phyloP scores from a whole-genome alignment of 1,140 invertebrate species.

The Halotydeus destructor region DNA sequence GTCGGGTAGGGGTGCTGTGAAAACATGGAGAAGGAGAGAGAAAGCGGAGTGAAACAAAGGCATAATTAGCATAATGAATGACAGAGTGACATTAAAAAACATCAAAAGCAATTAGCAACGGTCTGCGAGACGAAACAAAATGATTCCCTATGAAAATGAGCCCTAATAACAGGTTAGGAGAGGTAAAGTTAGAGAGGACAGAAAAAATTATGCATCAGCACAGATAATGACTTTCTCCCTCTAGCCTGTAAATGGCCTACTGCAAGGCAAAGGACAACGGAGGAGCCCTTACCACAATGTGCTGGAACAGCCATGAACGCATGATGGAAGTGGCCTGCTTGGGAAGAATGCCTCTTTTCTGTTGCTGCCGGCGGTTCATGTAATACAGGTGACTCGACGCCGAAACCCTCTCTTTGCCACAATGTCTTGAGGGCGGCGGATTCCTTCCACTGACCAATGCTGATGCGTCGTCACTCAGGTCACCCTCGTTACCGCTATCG shows the following conservation, averaged over 20 bases:
- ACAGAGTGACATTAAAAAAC: too few relatives aligned
- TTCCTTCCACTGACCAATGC: background rate
- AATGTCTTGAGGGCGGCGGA: too few relatives aligned
- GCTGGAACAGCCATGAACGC: constrained; percentile 99
- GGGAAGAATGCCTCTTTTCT: constrained; percentile 92
- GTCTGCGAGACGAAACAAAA: too few relatives aligned
- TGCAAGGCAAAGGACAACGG: background rate
- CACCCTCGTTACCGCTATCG: constrained; percentile 7
- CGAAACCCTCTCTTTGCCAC: too few relatives aligned
- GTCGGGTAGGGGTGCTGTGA: constrained; percentile 86
- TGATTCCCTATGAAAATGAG: background rate
- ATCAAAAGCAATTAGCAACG: too few relatives aligned
- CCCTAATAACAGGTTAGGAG: background rate
- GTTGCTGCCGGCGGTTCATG: constrained; percentile 32
- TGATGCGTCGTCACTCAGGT: constrained; percentile 6
- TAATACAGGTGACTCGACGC: too few relatives aligned
- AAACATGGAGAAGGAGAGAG: background rate
- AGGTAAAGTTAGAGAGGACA: too few relatives aligned
- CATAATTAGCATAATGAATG: too few relatives aligned
- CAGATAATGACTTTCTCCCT: too few relatives aligned
- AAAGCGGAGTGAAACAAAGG: background rate
- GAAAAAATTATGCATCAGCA: too few relatives aligned
- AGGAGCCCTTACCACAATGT: constrained; percentile 64
- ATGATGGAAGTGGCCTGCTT: constrained; percentile 99
- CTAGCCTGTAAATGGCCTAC: background rate